A percentile compares a stretch with the other conserved stretches of the same genome.
These are phyloP conservation scores for Barypeithes pellucidus DNA, from an alignment of 2,888 invertebrate species.

Conservation along the genomic window DNA sequence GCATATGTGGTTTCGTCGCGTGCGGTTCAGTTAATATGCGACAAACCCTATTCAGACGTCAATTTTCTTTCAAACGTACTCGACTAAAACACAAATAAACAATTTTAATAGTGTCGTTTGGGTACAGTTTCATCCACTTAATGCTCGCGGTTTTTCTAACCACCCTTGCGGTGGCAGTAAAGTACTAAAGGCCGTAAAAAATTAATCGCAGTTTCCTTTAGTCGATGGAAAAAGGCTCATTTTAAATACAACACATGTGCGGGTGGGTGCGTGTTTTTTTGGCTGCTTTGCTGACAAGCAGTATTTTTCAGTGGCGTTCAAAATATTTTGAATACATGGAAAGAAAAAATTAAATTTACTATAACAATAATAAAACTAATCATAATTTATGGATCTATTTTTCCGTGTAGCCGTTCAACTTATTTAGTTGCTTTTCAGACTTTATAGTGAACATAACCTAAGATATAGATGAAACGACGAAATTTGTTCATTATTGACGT, in stretches of 20 bases:
- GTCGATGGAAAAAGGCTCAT: slow-evolving; percentile 18
- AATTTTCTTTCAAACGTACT: slow-evolving; percentile 44
- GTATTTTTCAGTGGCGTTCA: slow-evolving; percentile 22
- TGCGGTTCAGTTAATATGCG: slow-evolving; percentile 48
- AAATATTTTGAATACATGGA: neutral
- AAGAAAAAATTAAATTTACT: too few relatives aligned
- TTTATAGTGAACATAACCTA: too few relatives aligned
- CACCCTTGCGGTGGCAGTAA: slow-evolving; percentile 62
- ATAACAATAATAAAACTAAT: too few relatives aligned
- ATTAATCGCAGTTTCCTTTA: slow-evolving; percentile 18
- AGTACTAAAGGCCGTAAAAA: slow-evolving; percentile 25
- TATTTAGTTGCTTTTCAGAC: too few relatives aligned
- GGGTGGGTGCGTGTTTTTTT: slow-evolving; percentile 22
- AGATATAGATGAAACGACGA: too few relatives aligned
- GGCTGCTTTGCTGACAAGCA: slow-evolving; percentile 9
- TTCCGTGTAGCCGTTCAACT: too few relatives aligned
- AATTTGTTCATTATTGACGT: too few relatives aligned
- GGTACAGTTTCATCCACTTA: slow-evolving; percentile 66
- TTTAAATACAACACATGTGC: slow-evolving; percentile 28
- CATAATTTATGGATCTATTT: too few relatives aligned
- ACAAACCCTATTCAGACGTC: slow-evolving; percentile 48
- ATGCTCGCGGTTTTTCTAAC: slow-evolving; percentile 65
- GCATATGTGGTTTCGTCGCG: slow-evolving; percentile 50
- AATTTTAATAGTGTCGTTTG: slow-evolving; percentile 63
- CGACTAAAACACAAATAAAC: slow-evolving; percentile 65